phyloP scores from a whole-genome alignment of 53 echinoderm and acorn worm species.

The Stichopus horrens region DNA sequence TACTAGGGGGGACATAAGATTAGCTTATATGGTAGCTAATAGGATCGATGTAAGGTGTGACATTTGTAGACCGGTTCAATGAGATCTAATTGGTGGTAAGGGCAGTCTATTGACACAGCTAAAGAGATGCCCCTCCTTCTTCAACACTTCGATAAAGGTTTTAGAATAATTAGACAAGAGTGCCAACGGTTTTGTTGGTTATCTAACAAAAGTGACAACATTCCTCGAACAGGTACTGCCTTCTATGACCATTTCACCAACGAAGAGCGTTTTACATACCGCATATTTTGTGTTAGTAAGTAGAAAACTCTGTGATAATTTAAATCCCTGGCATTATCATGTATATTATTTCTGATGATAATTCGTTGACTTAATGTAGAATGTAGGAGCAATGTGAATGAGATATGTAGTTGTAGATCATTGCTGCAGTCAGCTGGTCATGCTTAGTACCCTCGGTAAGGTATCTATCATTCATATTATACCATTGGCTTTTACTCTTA shows the following conservation, averaged over 20 bases:
- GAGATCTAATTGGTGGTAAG: slow-evolving; percentile 18
- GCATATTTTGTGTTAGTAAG: too few relatives aligned
- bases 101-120: slow-evolving; percentile 26
- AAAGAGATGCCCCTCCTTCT: slow-evolving; percentile 32
- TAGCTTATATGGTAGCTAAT: slow-evolving; percentile 16
- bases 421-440: too few relatives aligned
- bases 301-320: too few relatives aligned
- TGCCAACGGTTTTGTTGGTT: slow-evolving; percentile 17
- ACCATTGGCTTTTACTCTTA: too few relatives aligned
- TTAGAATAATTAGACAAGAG: slow-evolving; percentile 28
- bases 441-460: too few relatives aligned
- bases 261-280: too few relatives aligned
- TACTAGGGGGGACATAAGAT: slow-evolving; percentile 39
- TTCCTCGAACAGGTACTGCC: background rate
- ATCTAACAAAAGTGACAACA: slow-evolving; percentile 11
- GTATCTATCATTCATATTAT: too few relatives aligned
- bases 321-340: too few relatives aligned
- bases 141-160: background rate
- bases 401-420: too few relatives aligned
- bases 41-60: slow-evolving; percentile 43
- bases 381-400: too few relatives aligned
- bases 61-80: slow-evolving; percentile 15
- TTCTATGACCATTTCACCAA: background rate
- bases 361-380: too few relatives aligned
- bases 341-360: too few relatives aligned